Evolutionary conservation across 1,140 invertebrate genomes (phyloP).

Genomic region (Popillia japonica): DNA sequence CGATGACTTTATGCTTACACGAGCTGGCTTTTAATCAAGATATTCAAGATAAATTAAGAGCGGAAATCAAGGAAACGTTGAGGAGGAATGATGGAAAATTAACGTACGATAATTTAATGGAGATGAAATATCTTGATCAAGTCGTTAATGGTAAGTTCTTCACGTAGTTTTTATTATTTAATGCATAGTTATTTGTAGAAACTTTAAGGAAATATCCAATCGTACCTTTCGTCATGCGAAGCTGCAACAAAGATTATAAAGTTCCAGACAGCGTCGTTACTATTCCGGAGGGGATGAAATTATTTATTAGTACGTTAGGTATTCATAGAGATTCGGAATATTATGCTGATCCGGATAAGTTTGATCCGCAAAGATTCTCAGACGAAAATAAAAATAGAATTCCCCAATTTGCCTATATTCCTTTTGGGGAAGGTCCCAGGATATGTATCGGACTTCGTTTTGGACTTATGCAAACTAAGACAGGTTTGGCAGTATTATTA

Average conservation of each 20-base stretch:
- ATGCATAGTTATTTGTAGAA: slow-evolving; percentile 55
- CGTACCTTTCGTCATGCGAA: slow-evolving; percentile 63
- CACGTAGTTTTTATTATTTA: neutral
- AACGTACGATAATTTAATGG: slow-evolving; percentile 66
- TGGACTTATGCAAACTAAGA: slow-evolving; percentile 53
- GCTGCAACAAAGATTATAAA: slow-evolving; percentile 63
- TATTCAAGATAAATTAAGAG: slow-evolving; percentile 60
- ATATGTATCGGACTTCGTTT: slow-evolving; percentile 63
- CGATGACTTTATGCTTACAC: slow-evolving; percentile 62
- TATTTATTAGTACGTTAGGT: slow-evolving; percentile 66
- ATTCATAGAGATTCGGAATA: slow-evolving; percentile 71
- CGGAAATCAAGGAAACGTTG: slow-evolving; percentile 62
- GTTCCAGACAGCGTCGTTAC: slow-evolving; percentile 61
- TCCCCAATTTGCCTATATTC: slow-evolving; percentile 47
- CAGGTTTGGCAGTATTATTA: slow-evolving; percentile 49
- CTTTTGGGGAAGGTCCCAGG: slow-evolving; percentile 68
- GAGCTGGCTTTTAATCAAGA: slow-evolving; percentile 61
- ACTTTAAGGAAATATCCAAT: slow-evolving; percentile 69
- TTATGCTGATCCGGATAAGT: slow-evolving; percentile 71
- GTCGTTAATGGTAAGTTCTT: slow-evolving; percentile 58
- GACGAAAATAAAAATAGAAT: slow-evolving; percentile 61
- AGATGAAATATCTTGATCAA: slow-evolving; percentile 60
- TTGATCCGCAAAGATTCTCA: slow-evolving; percentile 74
- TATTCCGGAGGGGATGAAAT: slow-evolving; percentile 62
- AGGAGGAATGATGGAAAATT: slow-evolving; percentile 61